Evolutionary conservation across 2,888 invertebrate species (phyloP).

Genomic region (Folsomia manolachei): DNA sequence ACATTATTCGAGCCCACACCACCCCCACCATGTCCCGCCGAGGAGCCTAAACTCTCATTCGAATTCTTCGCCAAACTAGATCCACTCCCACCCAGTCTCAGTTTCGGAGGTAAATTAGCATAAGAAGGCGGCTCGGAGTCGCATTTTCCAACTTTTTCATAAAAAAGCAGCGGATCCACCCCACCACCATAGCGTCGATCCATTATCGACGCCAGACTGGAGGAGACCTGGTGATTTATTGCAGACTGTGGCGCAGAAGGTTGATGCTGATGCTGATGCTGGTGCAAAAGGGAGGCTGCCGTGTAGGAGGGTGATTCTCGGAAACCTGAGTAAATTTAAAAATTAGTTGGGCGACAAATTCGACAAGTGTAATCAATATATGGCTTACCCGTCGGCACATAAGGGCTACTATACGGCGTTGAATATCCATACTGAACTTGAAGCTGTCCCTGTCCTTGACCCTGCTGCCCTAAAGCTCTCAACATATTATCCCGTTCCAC

Average conservation of each 20-base stretch:
- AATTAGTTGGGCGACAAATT: not conserved
- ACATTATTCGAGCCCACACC: conserved; percentile 34
- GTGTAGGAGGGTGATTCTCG: conserved; percentile 29
- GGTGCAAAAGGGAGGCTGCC: conserved; percentile 17
- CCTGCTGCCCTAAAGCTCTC: conserved; percentile 67
- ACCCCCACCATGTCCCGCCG: conserved; percentile 33
- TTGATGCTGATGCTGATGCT: conserved; percentile 12
- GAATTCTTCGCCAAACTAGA: conserved; percentile 50
- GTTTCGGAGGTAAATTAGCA: conserved; percentile 47
- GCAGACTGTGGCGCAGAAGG: conserved; percentile 22
- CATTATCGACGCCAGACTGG: conserved; percentile 42
- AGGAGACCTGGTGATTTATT: conserved; percentile 45
- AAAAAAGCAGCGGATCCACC: conserved; percentile 41
- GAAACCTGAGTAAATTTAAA: not conserved
- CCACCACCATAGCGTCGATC: conserved; percentile 27
- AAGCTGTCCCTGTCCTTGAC: conserved; percentile 26
- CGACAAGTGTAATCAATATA: not conserved
- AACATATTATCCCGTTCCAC: conserved; percentile 89
- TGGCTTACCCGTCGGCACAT: conserved; percentile 21
- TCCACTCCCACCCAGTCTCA: conserved; percentile 48
- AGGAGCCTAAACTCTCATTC: conserved; percentile 47
- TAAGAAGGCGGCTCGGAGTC: conserved; percentile 50
- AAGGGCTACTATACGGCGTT: not conserved
- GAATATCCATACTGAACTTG: not conserved
- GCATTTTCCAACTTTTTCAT: conserved; percentile 48